These are phyloP conservation scores for Sesamia nonagrioides DNA, from an alignment of 1,140 invertebrate species.

Conservation along the genomic window DNA sequence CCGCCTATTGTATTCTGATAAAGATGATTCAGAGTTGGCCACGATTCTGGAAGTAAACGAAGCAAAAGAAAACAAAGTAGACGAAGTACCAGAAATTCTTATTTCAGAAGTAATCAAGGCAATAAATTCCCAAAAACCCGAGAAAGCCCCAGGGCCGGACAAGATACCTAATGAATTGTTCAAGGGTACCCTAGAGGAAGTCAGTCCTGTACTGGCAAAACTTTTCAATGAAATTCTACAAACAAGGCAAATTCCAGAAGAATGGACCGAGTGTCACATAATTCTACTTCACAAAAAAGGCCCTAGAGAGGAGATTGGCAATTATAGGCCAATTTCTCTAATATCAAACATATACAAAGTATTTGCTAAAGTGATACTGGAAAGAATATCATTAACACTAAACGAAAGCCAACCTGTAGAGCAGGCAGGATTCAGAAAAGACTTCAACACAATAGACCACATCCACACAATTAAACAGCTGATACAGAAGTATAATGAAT, in stretches of 20 bases:
- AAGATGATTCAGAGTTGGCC: slow-evolving; percentile 28
- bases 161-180: slow-evolving; percentile 48
- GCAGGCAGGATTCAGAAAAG: slow-evolving; percentile 10
- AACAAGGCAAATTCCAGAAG: neutral
- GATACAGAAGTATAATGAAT: slow-evolving; percentile 52
- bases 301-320: slow-evolving; percentile 33
- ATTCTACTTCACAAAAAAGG: slow-evolving; percentile 53
- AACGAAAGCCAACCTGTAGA: slow-evolving; percentile 1
- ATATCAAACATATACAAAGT: slow-evolving; percentile 6
- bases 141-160: slow-evolving; percentile 51
- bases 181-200: slow-evolving; percentile 30
- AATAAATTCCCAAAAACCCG: slow-evolving; percentile 48
- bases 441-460: slow-evolving; percentile 13
- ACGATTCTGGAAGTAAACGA: slow-evolving; percentile 32
- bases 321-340: slow-evolving; percentile 7
- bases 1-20: slow-evolving; percentile 45
- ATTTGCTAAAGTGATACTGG: neutral
- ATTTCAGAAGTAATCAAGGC: slow-evolving; percentile 48
- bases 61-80: neutral
- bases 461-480: slow-evolving; percentile 50
- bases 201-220: slow-evolving; percentile 41
- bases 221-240: slow-evolving; percentile 16
- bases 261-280: slow-evolving; percentile 23
- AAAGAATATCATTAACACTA: slow-evolving; percentile 1
- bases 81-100: slow-evolving; percentile 39